Evolutionary conservation across 2,113 vertebrate genomes (phyloP).

Genomic region (Nerophis ophidion): DNA sequence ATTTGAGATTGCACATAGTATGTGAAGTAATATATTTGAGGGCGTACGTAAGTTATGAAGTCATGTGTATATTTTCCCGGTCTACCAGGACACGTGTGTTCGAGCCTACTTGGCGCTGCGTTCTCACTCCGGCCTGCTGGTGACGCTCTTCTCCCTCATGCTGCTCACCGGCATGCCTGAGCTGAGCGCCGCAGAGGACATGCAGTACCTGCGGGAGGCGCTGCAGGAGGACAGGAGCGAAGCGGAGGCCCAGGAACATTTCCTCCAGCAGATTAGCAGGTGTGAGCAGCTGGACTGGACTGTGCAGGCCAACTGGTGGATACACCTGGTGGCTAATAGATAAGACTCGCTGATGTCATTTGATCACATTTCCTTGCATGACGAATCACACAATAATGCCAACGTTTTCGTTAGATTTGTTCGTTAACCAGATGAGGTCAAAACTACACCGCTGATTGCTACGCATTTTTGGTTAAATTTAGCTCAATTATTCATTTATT

Average conservation of each 20-base stretch:
- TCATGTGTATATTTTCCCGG: not conserved
- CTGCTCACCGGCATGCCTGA: slow-evolving; percentile 74
- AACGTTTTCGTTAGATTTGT: too few species aligned
- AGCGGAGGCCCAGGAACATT: slow-evolving; percentile 61
- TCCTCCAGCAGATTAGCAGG: slow-evolving; percentile 63
- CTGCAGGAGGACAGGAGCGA: slow-evolving; percentile 65
- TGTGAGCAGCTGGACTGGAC: slow-evolving; percentile 72
- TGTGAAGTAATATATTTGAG: not conserved
- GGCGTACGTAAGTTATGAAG: not conserved
- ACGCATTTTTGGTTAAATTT: too few species aligned
- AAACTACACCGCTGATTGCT: too few species aligned
- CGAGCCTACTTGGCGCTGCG: slow-evolving; percentile 73
- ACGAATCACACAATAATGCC: too few species aligned
- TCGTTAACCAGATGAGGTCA: too few species aligned
- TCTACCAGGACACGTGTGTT: slow-evolving; percentile 66
- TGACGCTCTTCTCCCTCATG: slow-evolving; percentile 79
- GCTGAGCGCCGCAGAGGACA: slow-evolving; percentile 69
- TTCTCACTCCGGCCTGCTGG: slow-evolving; percentile 65
- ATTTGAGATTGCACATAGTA: too few species aligned
- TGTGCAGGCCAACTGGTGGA: slow-evolving; percentile 76
- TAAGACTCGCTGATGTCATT: not conserved
- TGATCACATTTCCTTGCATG: too few species aligned
- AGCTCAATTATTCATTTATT: too few species aligned
- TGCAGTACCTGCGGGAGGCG: slow-evolving; percentile 69
- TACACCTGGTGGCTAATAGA: slow-evolving; percentile 62